Evolutionary conservation across 1,140 invertebrate genomes (phyloP), one percentile per base, ranked within the genome.

Genomic region (Eufriesea mexicana): DNA sequence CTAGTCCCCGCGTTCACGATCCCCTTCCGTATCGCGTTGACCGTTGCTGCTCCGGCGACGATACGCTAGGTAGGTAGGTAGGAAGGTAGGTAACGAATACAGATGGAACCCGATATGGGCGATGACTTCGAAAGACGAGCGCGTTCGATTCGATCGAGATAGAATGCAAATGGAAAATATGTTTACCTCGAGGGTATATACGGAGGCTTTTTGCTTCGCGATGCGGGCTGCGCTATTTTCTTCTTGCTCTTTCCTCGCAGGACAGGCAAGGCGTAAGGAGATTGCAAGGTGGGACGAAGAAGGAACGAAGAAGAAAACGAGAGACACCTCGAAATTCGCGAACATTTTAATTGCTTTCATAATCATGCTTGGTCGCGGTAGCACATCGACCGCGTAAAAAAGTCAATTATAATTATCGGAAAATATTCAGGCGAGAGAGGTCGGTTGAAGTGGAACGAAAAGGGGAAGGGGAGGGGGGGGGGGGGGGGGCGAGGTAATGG

Each of bases 341-440:
- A 23, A 55, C 23, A 7, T 55, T 82, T 82, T 75, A 81, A 81
- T 75, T 74, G 71, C 54, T 28, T 49, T 51, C 35, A 55, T 59
- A 76, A 82, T 82, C 76, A 76, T 42, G 20, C 20, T 45, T 18
- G 20, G 8, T 14, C 61, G 28, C 28, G 47, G 35, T 14, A 14
- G 23, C 45, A 18, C 51, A 67, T 75, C 71, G 79, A 75, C 61
- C 71, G 45, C 6, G 71, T 16, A 64, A 57, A 82, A 67, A 66
- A 67, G 79, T 82, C 61, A 82, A 68, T 82, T 76, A 82, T 59
- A 82, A 76, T 82, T 82, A 80, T 80, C 70, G 59, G 49, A n/a
- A 47, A 80, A 74, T 42, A 49, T 66, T 74, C 47, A 59, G 18
- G 62, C 25, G 66, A 35, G 54, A 23, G 49, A 49, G 47, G 47